A percentile compares a stretch with the other conserved stretches of the same genome.
Evolutionary conservation across 2,888 invertebrate species (phyloP).

Genomic region (Papilio gigon): DNA sequence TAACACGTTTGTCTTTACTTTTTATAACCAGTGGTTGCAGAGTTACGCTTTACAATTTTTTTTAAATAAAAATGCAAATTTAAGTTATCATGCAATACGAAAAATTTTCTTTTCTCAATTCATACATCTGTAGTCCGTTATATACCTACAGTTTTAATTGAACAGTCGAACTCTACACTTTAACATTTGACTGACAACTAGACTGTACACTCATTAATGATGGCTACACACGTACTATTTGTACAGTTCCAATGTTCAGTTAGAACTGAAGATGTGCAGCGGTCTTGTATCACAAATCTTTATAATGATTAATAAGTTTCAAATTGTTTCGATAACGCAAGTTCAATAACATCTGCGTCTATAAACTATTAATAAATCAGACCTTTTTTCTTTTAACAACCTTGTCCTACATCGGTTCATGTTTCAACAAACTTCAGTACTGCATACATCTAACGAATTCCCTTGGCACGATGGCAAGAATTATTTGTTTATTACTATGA

Average conservation of each 20-base stretch:
- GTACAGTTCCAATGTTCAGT: too few relatives aligned
- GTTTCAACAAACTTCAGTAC: conserved; percentile 13
- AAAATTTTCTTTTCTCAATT: not conserved
- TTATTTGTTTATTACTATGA: conserved; percentile 20
- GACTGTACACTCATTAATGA: too few relatives aligned
- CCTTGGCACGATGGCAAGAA: conserved; percentile 16
- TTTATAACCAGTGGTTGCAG: not conserved
- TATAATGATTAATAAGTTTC: not conserved
- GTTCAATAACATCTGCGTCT: not conserved
- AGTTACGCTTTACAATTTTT: not conserved
- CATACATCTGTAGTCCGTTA: too few relatives aligned
- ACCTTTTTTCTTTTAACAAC: conserved; percentile 9
- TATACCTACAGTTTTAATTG: too few relatives aligned
- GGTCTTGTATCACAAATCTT: too few relatives aligned
- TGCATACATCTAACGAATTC: conserved; percentile 5
- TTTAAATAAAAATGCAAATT: not conserved
- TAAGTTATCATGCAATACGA: not conserved
- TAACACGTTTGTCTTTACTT: not conserved
- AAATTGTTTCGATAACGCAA: not conserved
- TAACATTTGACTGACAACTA: too few relatives aligned
- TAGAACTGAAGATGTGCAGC: too few relatives aligned
- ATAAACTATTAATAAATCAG: not conserved
- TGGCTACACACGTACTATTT: too few relatives aligned
- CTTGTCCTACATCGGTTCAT: conserved; percentile 2
- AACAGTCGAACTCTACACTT: too few relatives aligned